Conservation (phyloP, 53 echinoderm and acorn worm species). For the Crossaster papposus region DNA sequence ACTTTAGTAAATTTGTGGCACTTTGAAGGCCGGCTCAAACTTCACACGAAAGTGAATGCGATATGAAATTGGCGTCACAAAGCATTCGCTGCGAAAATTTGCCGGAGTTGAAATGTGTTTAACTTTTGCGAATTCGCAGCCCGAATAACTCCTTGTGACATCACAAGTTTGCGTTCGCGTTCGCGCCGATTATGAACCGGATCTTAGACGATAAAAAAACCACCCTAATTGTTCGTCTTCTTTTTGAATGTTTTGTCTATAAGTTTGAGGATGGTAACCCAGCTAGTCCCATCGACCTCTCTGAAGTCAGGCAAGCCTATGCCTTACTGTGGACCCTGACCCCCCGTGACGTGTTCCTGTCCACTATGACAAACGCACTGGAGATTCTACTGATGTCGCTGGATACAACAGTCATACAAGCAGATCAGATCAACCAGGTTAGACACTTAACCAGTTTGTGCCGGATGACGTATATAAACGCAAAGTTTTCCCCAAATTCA, state of each 20-base stretch:
- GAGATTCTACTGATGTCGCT: slow-evolving; percentile 88
- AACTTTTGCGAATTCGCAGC: too few species aligned
- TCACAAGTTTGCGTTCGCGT: too few species aligned
- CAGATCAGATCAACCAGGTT: slow-evolving; percentile 82
- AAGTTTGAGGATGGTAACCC: slow-evolving; percentile 51
- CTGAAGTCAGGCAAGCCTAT: slow-evolving; percentile 74
- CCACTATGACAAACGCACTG: slow-evolving; percentile 84
- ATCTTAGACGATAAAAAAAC: neutral
- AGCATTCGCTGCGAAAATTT: too few species aligned
- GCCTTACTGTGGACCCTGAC: slow-evolving; percentile 67
- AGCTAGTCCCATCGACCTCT: slow-evolving; percentile 68
- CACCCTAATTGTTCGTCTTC: neutral
- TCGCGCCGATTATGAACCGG: too few species aligned
- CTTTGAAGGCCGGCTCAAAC: too few species aligned
- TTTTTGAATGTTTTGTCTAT: neutral
- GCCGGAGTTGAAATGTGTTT: too few species aligned
- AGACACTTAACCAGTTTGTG: too few species aligned
- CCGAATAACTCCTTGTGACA: too few species aligned
- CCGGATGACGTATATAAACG: too few species aligned
- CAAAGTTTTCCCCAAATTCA: too few species aligned
- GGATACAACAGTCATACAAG: slow-evolving; percentile 57
- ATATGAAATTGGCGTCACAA: too few species aligned
- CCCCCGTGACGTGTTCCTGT: slow-evolving; percentile 76
- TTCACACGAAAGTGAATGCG: too few species aligned
- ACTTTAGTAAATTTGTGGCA: neutral